Evolutionary conservation across 2,113 vertebrate genomes (phyloP).

Genomic region (Tyto alba): DNA sequence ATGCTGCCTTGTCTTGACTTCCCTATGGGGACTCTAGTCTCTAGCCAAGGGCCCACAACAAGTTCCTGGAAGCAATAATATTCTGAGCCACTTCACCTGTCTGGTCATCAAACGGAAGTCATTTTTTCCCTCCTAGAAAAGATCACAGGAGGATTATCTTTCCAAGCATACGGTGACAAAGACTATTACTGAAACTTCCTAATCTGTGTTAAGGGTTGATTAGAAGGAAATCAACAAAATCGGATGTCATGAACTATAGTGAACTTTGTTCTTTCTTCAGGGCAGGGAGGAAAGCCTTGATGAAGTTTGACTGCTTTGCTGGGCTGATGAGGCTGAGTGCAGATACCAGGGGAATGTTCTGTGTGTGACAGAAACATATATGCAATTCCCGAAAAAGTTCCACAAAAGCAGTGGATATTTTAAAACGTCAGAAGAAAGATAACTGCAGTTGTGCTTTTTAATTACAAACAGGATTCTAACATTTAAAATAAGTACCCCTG

Average conservation of each 20-base stretch:
- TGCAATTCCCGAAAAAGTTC: neutral
- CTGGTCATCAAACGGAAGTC: fast-evolving
- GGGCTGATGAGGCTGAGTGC: neutral
- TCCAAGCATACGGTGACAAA: neutral
- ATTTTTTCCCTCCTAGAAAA: neutral
- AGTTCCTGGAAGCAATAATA: too few species aligned
- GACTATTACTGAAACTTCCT: neutral
- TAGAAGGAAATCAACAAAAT: neutral
- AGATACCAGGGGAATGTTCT: neutral
- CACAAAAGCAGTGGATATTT: neutral
- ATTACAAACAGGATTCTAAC: neutral
- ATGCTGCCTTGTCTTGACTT: fast-evolving
- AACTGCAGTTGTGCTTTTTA: neutral
- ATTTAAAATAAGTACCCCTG: conserved; percentile 13
- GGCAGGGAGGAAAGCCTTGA: neutral
- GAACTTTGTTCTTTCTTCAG: conserved; percentile 1
- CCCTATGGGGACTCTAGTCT: neutral
- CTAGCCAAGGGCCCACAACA: too few species aligned
- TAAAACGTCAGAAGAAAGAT: neutral
- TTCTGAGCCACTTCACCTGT: too few species aligned
- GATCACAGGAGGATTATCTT: neutral
- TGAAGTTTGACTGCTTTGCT: neutral
- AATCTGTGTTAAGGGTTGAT: neutral
- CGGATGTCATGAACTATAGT: neutral
- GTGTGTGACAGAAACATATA: neutral